Base-by-base conservation (phyloP, 1,140 invertebrate species). In the Harlomillsia oculata region DNA sequence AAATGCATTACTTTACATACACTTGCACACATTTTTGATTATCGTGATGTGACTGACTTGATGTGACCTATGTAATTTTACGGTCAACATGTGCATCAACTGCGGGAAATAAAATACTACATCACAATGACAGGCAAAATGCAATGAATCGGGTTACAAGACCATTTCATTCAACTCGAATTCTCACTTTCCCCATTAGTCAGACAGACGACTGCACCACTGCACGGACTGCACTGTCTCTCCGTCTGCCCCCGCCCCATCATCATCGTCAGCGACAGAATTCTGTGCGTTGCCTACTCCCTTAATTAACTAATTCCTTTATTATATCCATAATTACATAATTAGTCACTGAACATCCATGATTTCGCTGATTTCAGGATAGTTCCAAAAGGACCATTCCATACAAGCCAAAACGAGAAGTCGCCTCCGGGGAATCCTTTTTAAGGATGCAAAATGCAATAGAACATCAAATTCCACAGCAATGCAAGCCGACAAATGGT, bases 71-170 rank as follows among this genome's bases (percentile, higher is more conserved):
- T 14, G 30, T 54, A 44, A 20, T 53, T 25, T 8, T 16, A 39
- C 43, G 26, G 26, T 2, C 14, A 18, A 98, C 66, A 89, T 97
- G 85, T 99, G 95, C 69, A 97, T 99, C 68, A 99, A 99, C 71
- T 99, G 96, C 73, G 94, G 94, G n/a, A 97, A 97, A 75, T 99
- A 95, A 72, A 99, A 98, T 68, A 96, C 98, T 93, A 88, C 93
- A n/a, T n/a, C n/a, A n/a, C n/a, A n/a, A n/a, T n/a, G n/a, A n/a
- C n/a, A n/a, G n/a, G n/a, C n/a, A n/a, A n/a, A n/a, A 0, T 99
- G 96, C 69, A 93, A 94, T 64, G 96, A 99, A 74, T 95, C 91
- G 18, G 96, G 95, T 13, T 99, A 99, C 71, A 95, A 99, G 75
- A 92, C 95, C 14, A 84, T 84, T 32, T 69, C 61, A 39, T 97